Evolutionary conservation across 2,888 invertebrate genomes (phyloP).

Genomic region (Callinectes sapidus): DNA sequence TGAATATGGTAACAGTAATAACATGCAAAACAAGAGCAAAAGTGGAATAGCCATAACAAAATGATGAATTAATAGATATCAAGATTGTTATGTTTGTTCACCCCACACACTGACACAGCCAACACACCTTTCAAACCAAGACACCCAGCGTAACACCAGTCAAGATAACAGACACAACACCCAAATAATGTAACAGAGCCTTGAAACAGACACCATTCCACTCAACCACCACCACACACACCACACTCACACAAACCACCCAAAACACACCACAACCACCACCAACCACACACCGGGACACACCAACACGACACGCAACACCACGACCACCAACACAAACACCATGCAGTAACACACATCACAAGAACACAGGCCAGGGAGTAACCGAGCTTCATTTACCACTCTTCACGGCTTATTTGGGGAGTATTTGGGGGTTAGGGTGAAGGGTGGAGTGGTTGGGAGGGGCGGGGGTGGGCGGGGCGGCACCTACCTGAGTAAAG

Average conservation of each 20-base stretch:
- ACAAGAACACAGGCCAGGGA: background rate
- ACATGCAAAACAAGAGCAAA: too few relatives aligned
- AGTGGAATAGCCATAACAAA: too few relatives aligned
- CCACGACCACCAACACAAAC: background rate
- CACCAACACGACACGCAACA: background rate
- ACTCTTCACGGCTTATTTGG: background rate
- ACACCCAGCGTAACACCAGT: too few relatives aligned
- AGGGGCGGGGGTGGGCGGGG: background rate
- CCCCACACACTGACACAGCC: too few relatives aligned
- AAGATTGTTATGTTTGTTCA: too few relatives aligned
- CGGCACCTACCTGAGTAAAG: slow-evolving; percentile 34
- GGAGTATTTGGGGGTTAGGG: background rate
- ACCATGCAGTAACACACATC: too few relatives aligned
- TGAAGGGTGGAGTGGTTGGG: background rate
- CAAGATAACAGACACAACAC: too few relatives aligned
- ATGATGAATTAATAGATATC: too few relatives aligned
- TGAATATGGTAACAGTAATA: too few relatives aligned
- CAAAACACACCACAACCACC: background rate
- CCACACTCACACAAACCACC: too few relatives aligned
- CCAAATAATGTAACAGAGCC: too few relatives aligned
- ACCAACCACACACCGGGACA: background rate
- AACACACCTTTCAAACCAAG: too few relatives aligned
- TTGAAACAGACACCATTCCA: background rate
- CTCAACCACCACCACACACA: background rate
- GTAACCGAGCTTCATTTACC: background rate